Percentiles rank a stretch among this genome's conserved stretches.
Conservation (phyloP, 2,113 vertebrate species). For the Passer domesticus region DNA sequence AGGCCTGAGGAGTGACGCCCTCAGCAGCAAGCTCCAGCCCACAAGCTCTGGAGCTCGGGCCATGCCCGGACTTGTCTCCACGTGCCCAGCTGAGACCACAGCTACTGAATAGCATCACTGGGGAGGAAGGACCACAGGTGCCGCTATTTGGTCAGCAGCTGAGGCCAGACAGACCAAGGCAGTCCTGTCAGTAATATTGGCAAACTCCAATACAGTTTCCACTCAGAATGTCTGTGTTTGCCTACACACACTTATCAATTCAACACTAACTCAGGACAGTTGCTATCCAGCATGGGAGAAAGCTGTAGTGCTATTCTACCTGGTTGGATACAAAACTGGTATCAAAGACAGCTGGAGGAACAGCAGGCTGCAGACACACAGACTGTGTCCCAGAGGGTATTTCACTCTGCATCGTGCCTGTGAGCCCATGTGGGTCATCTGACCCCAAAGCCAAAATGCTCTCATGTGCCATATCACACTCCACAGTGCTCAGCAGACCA, state of each 20-base stretch:
- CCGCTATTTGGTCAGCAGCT: too few relatives aligned
- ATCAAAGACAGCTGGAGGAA: background rate
- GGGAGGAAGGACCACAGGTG: too few relatives aligned
- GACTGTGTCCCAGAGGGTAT: background rate
- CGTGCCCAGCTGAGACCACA: too few relatives aligned
- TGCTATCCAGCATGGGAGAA: background rate
- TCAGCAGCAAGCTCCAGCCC: too few relatives aligned
- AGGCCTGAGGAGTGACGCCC: too few relatives aligned
- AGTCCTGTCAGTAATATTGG: too few relatives aligned
- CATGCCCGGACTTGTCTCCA: too few relatives aligned
- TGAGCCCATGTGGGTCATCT: background rate
- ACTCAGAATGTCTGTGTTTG: background rate
- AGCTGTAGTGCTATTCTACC: background rate
- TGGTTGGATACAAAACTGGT: background rate
- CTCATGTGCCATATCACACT: accelerated
- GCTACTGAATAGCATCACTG: too few relatives aligned
- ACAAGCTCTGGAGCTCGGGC: too few relatives aligned
- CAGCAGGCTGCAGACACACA: background rate
- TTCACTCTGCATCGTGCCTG: background rate
- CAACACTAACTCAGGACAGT: background rate
- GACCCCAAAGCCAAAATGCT: background rate
- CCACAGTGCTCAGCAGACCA: background rate
- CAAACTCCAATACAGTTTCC: background rate
- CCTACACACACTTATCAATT: accelerated
- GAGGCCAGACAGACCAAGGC: too few relatives aligned